Evolutionary conservation across 1,140 invertebrate genomes (phyloP).

Genomic region (Chionoecetes opilio): DNA sequence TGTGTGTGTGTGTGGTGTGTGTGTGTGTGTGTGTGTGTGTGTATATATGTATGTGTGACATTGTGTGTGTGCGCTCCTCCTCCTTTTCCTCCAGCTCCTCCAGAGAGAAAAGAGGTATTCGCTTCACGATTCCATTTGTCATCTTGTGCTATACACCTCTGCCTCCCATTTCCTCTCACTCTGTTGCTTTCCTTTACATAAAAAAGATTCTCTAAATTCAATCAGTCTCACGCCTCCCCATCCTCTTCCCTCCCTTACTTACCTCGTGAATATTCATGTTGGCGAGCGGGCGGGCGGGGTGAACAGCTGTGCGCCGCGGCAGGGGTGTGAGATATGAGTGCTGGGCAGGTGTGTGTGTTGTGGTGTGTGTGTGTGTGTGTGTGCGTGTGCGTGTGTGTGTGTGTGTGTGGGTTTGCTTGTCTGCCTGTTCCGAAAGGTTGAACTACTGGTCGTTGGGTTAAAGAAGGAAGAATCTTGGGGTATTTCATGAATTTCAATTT

Average conservation of each 20-base stretch:
- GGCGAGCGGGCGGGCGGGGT: not conserved
- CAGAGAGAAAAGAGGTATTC: no score
- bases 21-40: constrained; percentile 47
- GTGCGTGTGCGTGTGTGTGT: not conserved
- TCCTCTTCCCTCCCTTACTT: no score
- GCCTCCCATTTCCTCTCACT: not conserved
- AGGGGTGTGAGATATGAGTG: not conserved
- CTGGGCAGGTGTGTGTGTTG: not conserved
- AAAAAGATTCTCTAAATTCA: not conserved
- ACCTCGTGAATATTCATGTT: not conserved
- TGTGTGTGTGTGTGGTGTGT: constrained; percentile 1
- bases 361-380: not conserved
- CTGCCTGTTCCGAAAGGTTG: no score
- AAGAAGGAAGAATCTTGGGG: no score
- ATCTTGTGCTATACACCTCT: not conserved
- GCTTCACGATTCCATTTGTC: not conserved
- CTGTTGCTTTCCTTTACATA: not conserved
- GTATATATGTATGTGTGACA: not conserved
- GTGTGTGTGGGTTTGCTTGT: no score
- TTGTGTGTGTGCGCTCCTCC: not conserved
- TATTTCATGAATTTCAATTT: no score
- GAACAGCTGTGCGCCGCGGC: not conserved
- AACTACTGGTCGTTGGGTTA: no score
- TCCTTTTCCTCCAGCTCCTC: not conserved
- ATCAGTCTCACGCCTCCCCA: not conserved